Base-by-base conservation (phyloP, 1,140 invertebrate genomes). In the Eupristina koningsbergeri region DNA sequence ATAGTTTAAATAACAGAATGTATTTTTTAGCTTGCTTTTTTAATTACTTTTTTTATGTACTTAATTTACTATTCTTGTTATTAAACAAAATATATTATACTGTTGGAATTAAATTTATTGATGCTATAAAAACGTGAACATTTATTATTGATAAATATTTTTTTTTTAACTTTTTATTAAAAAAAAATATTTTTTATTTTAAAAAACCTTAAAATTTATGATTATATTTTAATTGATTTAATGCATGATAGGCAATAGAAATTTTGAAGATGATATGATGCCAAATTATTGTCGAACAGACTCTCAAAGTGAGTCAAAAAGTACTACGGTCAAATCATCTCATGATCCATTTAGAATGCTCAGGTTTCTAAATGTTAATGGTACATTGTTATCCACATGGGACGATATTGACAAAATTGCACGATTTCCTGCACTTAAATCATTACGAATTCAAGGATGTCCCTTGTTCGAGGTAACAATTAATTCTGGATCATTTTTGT, bases 381-480 rank as follows among this genome's bases (percentile, higher is more conserved):
- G 96, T 78, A 97, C 96, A 0, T 93, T 95, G 36, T 90, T 99
- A 41, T 93, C 95, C 22, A 95, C 95, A 19, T 98, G 98, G 97
- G 95, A 96, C 87, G 97, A 98, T 88, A 95, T 98, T 75, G 97
- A 98, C 87, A 93, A 95, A 86, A 93, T 99, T 58, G 95, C 96
- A 31, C 94, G 94, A 84, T 98, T 98, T 92, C 96, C 96, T 0
- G 93, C 94, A 26, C 92, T 98, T n/a, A 94, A 94, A 86, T 97
- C 97, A 92, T 93, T 98, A 47, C 93, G 97, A 86, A 94, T 98
- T 83, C 96, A 96, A 93, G 96, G 91, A 15, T 93, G 92, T 58
- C 92, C 92, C 76, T 86, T 93, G 45, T 93, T 93, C 85, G 92
- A 93, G 89, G 92, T 93, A 64, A 87, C 74, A 19, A 13, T 58